phyloP scores from a whole-genome alignment of 1,140 invertebrate species.

The Drosophila sturtevanti region DNA sequence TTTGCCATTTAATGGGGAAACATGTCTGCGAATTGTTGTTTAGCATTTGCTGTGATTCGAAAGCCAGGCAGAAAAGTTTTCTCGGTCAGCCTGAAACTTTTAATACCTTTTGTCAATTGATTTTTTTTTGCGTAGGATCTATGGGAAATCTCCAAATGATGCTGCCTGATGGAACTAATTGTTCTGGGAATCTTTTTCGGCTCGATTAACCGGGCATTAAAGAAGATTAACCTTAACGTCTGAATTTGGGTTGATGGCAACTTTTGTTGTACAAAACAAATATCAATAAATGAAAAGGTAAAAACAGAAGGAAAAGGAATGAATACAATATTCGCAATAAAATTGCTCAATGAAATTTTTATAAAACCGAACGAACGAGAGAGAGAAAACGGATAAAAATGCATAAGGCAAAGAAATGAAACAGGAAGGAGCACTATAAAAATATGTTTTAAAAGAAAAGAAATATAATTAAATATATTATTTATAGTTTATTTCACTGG shows the following conservation, averaged over 20 bases:
- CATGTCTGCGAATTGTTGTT: slow-evolving; percentile 56
- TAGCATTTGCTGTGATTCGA: slow-evolving; percentile 70
- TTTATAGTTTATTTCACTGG: no score
- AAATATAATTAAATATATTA: no score
- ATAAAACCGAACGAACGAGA: not conserved
- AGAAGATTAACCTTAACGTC: slow-evolving; percentile 35
- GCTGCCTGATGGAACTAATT: slow-evolving; percentile 46
- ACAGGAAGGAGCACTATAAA: not conserved
- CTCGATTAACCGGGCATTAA: slow-evolving; percentile 37
- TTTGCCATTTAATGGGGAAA: slow-evolving; percentile 69
- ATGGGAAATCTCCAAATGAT: not conserved
- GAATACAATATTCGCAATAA: not conserved
- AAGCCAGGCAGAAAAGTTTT: slow-evolving; percentile 53
- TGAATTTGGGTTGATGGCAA: slow-evolving; percentile 21
- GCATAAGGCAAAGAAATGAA: not conserved
- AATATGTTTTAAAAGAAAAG: no score
- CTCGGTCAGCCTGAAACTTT: slow-evolving; percentile 60
- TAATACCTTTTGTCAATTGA: slow-evolving; percentile 81
- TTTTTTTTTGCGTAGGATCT: slow-evolving; percentile 51
- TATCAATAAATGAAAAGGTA: slow-evolving; percentile 13
- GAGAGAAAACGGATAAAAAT: not conserved
- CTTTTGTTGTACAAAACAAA: slow-evolving; percentile 7
- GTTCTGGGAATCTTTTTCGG: slow-evolving; percentile 48
- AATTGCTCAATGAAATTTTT: not conserved
- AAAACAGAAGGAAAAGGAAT: not conserved